phyloP scores from a whole-genome alignment of 64 coral and sea anemone species.

The Catalaphyllia jardinei region DNA sequence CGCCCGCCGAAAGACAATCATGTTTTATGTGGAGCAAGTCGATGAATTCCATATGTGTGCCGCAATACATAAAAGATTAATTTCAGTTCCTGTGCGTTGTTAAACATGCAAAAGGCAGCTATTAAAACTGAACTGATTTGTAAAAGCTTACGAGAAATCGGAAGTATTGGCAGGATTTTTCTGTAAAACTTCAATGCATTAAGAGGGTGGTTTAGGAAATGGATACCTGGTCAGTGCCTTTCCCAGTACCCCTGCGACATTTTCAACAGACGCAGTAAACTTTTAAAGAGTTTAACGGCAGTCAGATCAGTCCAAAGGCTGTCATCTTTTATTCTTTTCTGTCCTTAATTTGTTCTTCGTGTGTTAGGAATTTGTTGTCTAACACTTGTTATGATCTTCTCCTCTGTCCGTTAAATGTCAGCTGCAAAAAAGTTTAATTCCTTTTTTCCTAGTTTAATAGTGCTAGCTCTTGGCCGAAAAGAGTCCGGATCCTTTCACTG shows the following conservation, averaged over 20 bases:
- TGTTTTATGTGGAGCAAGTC: not conserved
- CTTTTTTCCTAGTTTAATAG: not conserved
- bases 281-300: not conserved
- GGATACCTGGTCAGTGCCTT: not conserved
- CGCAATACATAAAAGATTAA: not conserved
- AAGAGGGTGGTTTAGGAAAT: not conserved
- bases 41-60: slow-evolving; percentile 40
- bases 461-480: not conserved
- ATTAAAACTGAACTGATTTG: not conserved
- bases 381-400: not conserved
- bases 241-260: not conserved
- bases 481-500: not conserved
- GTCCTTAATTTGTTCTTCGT: not conserved
- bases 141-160: not conserved
- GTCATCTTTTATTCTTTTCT: not conserved
- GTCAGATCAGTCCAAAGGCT: not conserved
- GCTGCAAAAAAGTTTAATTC: not conserved
- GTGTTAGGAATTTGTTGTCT: not conserved
- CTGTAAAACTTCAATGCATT: not conserved
- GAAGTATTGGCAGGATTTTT: not conserved
- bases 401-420: not conserved
- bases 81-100: not conserved
- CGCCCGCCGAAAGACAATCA: slow-evolving; percentile 7
- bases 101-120: not conserved
- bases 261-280: not conserved